Evolutionary conservation across 2,888 invertebrate genomes (phyloP), one percentile per base, ranked within the genome.

Genomic region (Erebia palarica): DNA sequence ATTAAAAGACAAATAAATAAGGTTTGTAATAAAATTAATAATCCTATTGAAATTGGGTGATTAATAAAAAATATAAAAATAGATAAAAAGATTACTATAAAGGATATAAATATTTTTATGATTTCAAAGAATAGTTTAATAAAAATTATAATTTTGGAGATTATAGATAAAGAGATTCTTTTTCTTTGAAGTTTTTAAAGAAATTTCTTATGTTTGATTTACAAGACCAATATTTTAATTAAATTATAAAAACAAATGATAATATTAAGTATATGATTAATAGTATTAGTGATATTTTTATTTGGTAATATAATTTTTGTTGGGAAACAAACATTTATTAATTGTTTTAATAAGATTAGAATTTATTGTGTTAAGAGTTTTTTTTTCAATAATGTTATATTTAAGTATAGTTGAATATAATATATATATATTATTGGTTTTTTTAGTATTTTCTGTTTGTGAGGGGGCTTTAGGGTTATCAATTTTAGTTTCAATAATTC

Each of bases 131-230:
- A 88, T 95, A 95, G 94, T 95, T 95, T 95, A 60, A 88, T 76
- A 88, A 95, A 89, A 95, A 95, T 95, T 92, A 94, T 95, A 95
- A 95, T 95, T 95, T 95, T 95, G 95, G 94, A 94, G 93, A 95
- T 95, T 95, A 95, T 94, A 83, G 94, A 94, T 92, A 93, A 90
- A 91, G 87, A 86, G 10, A 70, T 81, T 86, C 88, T 93, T 94
- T 94, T 94, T 92, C 90, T 91, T 93, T 94, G 94, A 94, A 92
- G 92, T 93, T 94, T 94, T 94, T 92, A 94, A 94, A 94, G 86
- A 86, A 81, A 73, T 68, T 77, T 86, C 87, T 94, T 94, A 94
- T 87, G 90, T 93, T 94, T 95, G 94, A 80, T 94, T 95, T 95
- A 95, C 95, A 95, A 95, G 94, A 95, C 93, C 94, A 94, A 94